Percentiles rank a stretch among this genome's conserved stretches.
Evolutionary conservation across 2,888 invertebrate genomes (phyloP).

Genomic region (Spodoptera littoralis): DNA sequence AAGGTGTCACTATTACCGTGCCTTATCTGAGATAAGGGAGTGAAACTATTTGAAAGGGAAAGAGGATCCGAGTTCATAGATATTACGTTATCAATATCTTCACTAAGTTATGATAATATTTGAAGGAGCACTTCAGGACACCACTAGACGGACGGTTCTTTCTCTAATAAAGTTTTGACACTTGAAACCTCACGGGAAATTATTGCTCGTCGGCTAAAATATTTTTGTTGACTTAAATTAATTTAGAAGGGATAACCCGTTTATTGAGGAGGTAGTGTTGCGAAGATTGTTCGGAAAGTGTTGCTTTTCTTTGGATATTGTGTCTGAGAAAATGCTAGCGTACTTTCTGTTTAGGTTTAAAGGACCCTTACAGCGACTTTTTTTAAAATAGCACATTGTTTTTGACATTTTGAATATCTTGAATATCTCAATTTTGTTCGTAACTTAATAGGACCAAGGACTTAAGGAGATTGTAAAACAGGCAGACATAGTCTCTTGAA

Average conservation of each 20-base stretch:
- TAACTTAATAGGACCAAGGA: too few relatives aligned
- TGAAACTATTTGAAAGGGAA: constrained; percentile 46
- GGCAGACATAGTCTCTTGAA: too few relatives aligned
- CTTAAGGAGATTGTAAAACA: too few relatives aligned
- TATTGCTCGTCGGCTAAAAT: constrained; percentile 47
- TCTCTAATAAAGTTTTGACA: constrained; percentile 55
- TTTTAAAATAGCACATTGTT: too few relatives aligned
- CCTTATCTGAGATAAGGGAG: constrained; percentile 42
- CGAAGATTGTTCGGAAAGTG: constrained; percentile 7
- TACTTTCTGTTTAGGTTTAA: too few relatives aligned
- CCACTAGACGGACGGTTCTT: constrained; percentile 40
- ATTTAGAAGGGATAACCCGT: constrained; percentile 44
- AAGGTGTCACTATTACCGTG: constrained; percentile 33
- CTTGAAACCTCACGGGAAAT: constrained; percentile 52
- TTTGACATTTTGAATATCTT: too few relatives aligned
- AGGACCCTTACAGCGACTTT: too few relatives aligned
- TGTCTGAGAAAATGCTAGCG: too few relatives aligned
- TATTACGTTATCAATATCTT: constrained; percentile 52
- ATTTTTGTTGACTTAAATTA: constrained; percentile 54
- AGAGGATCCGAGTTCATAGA: constrained; percentile 28
- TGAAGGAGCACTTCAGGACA: constrained; percentile 32
- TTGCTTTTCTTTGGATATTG: neutral
- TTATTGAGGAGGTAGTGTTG: constrained; percentile 23
- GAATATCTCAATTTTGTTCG: too few relatives aligned
- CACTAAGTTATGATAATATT: constrained; percentile 50